phyloP scores from a whole-genome alignment of 2,113 vertebrate species.

The Notothenia rossii region DNA sequence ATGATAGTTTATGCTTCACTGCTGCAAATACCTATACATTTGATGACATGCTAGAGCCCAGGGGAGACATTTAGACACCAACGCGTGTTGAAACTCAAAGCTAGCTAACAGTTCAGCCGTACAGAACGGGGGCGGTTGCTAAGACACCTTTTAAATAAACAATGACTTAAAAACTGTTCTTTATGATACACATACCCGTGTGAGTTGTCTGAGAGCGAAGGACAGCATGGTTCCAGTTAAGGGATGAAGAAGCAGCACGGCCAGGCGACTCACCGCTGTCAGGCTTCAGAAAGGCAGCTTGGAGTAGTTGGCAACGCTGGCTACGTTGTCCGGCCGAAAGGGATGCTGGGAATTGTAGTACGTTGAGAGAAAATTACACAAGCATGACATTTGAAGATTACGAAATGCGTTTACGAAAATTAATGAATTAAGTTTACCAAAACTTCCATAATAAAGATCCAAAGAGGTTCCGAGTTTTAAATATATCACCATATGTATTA shows the following conservation, averaged over 20 bases:
- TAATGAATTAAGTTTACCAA: too few species aligned
- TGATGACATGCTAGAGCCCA: neutral
- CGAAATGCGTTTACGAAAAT: too few species aligned
- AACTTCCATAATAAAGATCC: too few species aligned
- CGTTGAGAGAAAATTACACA: neutral
- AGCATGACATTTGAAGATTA: too few species aligned
- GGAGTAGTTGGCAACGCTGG: conserved; percentile 27
- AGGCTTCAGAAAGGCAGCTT: conserved; percentile 5
- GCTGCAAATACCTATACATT: neutral
- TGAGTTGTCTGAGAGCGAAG: conserved; percentile 74
- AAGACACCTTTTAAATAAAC: neutral
- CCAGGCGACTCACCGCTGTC: conserved; percentile 22
- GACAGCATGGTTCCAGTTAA: conserved; percentile 77
- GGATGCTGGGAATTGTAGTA: conserved; percentile 73
- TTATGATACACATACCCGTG: conserved; percentile 66
- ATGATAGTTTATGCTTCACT: neutral
- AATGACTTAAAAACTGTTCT: neutral
- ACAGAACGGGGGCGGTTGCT: neutral
- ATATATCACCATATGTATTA: too few species aligned
- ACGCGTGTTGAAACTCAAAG: neutral
- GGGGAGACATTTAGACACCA: neutral
- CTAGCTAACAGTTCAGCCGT: conserved; percentile 22
- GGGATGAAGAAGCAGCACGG: conserved; percentile 29
- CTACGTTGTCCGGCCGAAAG: conserved; percentile 23
- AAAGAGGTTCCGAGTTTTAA: too few species aligned